phyloP scores from a whole-genome alignment of 2,888 invertebrate genomes.

The Caenorhabditis imperialis region DNA sequence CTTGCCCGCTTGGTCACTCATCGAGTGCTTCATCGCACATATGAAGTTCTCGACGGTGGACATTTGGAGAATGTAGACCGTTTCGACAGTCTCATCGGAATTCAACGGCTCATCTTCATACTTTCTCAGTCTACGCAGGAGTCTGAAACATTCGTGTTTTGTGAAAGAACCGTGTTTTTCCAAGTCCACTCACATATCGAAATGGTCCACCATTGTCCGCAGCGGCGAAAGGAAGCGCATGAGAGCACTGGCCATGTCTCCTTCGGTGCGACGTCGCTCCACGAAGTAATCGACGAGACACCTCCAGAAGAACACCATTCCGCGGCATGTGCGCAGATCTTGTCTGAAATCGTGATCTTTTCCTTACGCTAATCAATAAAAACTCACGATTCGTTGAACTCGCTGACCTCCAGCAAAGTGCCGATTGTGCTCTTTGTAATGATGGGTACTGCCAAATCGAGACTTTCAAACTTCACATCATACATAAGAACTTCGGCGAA shows the following conservation, averaged over 20 bases:
- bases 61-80: constrained; percentile 16
- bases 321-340: constrained; percentile 11
- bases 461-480: constrained; percentile 8
- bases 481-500: constrained; percentile 18
- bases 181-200: no score
- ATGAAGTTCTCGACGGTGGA: constrained; percentile 27
- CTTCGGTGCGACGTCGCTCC: constrained; percentile 1
- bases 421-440: constrained; percentile 17
- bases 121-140: constrained; percentile 5
- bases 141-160: no score
- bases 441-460: constrained; percentile 8
- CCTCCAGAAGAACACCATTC: constrained; percentile 25
- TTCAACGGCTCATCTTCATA: no score
- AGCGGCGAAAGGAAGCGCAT: constrained; percentile 10
- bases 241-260: constrained; percentile 1
- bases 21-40: constrained; percentile 2
- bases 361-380: neutral
- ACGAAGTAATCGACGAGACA: constrained; percentile 19
- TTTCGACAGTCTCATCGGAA: no score
- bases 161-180: no score
- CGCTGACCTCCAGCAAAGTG: constrained; percentile 7
- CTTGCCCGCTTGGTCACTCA: constrained; percentile 16
- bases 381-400: constrained; percentile 1
- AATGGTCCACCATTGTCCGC: constrained; percentile 22
- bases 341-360: constrained; percentile 7